Evolutionary conservation across 53 echinoderm and acorn worm species (phyloP).

Genomic region (Henricia sp.): DNA sequence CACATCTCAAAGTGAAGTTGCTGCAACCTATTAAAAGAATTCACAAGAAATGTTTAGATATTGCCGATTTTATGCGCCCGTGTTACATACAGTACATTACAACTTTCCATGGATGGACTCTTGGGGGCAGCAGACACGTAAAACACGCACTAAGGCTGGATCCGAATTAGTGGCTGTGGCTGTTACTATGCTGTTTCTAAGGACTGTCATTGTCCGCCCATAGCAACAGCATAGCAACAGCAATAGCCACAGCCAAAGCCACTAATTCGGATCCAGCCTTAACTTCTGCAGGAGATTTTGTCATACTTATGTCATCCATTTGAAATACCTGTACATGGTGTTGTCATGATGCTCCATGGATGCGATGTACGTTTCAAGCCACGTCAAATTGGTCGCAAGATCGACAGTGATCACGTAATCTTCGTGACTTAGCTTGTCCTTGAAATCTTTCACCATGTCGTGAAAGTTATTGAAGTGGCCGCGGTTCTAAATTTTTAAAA

Average conservation of each 20-base stretch:
- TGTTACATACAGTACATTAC: too few species aligned
- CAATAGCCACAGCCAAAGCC: too few species aligned
- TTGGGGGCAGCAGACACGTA: background rate
- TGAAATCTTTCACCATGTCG: conserved; percentile 95
- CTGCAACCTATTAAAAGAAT: conserved; percentile 68
- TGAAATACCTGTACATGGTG: conserved; percentile 79
- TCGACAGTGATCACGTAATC: conserved; percentile 86
- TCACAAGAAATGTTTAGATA: background rate
- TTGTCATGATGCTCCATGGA: conserved; percentile 88
- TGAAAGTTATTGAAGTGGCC: conserved; percentile 86
- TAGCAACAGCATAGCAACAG: too few species aligned
- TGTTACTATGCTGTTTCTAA: too few species aligned
- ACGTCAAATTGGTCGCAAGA: conserved; percentile 87
- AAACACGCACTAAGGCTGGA: too few species aligned
- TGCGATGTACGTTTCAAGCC: conserved; percentile 89
- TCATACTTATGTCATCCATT: background rate
- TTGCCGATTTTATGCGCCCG: background rate
- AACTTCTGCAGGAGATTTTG: too few species aligned
- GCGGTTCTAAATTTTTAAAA: conserved; percentile 74
- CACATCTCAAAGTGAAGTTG: conserved; percentile 92
- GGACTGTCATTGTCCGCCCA: too few species aligned
- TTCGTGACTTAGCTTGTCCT: conserved; percentile 91
- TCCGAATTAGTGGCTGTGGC: too few species aligned
- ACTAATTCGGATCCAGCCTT: too few species aligned
- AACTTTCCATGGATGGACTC: background rate